Evolutionary conservation across 1,140 invertebrate species (phyloP).

Genomic region (Apis cerana): DNA sequence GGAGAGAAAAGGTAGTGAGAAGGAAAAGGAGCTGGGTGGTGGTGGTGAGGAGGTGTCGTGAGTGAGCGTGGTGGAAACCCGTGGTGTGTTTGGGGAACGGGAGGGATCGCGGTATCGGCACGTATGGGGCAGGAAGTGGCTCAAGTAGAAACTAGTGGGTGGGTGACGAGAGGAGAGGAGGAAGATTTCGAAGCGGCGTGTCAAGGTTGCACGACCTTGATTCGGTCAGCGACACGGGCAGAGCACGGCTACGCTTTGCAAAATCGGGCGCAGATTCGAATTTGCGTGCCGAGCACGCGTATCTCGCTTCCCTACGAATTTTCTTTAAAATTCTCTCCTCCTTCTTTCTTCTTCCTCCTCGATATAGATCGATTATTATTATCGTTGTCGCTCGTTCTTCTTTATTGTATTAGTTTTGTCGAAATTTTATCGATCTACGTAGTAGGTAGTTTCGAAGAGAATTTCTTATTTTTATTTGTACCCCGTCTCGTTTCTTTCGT

Average conservation of each 20-base stretch:
- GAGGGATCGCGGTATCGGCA: not conserved
- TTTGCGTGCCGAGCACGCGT: not conserved
- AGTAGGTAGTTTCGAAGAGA: not conserved
- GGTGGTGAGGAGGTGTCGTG: no score
- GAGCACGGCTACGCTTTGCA: slow-evolving; percentile 32
- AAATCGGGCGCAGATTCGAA: slow-evolving; percentile 45
- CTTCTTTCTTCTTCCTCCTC: no score
- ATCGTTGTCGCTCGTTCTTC: not conserved
- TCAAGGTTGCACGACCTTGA: slow-evolving; percentile 65
- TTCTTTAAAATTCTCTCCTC: not conserved
- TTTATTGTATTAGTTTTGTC: no score
- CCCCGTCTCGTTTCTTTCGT: no score
- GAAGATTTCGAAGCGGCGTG: slow-evolving; percentile 57
- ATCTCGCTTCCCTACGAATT: not conserved
- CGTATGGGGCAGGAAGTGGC: slow-evolving; percentile 21
- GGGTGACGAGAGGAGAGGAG: slow-evolving; percentile 36
- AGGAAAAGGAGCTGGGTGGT: no score
- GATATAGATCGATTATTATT: not conserved
- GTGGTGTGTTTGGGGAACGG: not conserved
- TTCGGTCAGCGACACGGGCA: slow-evolving; percentile 50
- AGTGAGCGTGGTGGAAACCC: not conserved
- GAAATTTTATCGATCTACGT: no score
- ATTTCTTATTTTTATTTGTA: not conserved
- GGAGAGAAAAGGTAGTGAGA: no score
- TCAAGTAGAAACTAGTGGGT: slow-evolving; percentile 24